Evolutionary conservation across 2,113 vertebrate genomes (phyloP), one percentile per base, ranked within the genome.

Genomic region (Chunga burmeisteri): DNA sequence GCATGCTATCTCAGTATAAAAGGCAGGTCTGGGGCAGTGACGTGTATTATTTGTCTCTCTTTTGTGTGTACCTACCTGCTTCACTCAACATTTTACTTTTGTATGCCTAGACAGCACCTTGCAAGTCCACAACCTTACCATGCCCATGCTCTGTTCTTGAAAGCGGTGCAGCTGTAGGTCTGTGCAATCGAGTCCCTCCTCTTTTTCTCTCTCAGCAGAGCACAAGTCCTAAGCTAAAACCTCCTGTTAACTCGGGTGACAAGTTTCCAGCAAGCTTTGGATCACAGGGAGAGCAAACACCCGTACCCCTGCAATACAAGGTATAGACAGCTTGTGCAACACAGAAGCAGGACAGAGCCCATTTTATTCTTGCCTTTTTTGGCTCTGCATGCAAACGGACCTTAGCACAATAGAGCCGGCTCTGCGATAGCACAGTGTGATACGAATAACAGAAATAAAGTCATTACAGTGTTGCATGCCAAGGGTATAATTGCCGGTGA

Each of bases 1-100:
- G 27, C 34, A 21, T 0, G 13, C 36, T 44, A 59, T 19, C 44
- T 47, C 2, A 1, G 5, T 38, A 1, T 36, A 8, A 53, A 13
- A 13, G 18, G 26, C 63, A 47, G 6, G 10, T 27, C 73, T n/a
- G n/a, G 27, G 27, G 36, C 32, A 32, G 22, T 30, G 61, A 85
- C 68, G 47, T 22, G 11, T 34, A 4, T 34, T 47, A 63, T 30
- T 16, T 25, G 6, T 22, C 59, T 44, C 30, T 38, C 27, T 73
- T 80, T 52, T 49, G 34, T 16, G 65, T 21, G 2, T 7, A 32
- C 19, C 42, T 53, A 20, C 44, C 56, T n/a, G 56, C 74, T 71
- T n/a, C 65, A 9, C 65, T 79, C 16, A 8, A 8, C 63, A 10
- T 53, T 47, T 75, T 27, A 17, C 50, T 70, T 34, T 13, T 9